Evolutionary conservation across 2,888 invertebrate genomes (phyloP), one percentile per base, ranked within the genome.

Genomic region (Hyposoter dolosus): DNA sequence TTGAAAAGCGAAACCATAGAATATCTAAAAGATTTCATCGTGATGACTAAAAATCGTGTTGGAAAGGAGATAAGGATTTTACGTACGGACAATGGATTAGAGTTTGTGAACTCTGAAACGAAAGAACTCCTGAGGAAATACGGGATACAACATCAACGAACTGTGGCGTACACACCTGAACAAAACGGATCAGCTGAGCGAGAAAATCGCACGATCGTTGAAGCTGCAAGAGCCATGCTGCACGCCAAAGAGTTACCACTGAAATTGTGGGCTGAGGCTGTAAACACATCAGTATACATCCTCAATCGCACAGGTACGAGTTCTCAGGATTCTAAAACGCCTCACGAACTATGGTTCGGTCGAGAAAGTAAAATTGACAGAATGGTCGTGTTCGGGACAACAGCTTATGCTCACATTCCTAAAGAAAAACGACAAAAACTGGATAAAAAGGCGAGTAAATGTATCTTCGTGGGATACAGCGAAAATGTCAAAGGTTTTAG

Each of bases 201-300:
- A 17, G 88, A 89, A 65, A 89, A 88, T 82, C 84, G 87, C 10
- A 89, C 88, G 9, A 82, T 90, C 3, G 88, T 88, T 2, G 89
- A 89, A 35, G 81, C 81, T 3, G 88, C 88, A 23, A 83, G 86
- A 23, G 85, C 87, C 1, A 88, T 88, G 86, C 28, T 88, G 6
- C 35, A 86, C 15, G 66, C 86, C 17, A 86, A 75, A 28, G 75
- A 77, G 3, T 43, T 89, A 47, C 47, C 47, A 35, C n/a, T 23
- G 32, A 32, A 32, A 32, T 4, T 32, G 3, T 3, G 6, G 53
- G 53, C 53, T 53, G 53, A 53, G 19, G 47, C 76, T 9, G 28
- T 84, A 0, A 71, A 84, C 19, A 81, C 77, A 47, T 63, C 76
- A 17, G 47, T 32, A 9, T 84, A 84, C 9, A 40, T 72, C 1